phyloP scores from a whole-genome alignment of 2,113 vertebrate species.

The Speoplatyrhinus poulsoni region DNA sequence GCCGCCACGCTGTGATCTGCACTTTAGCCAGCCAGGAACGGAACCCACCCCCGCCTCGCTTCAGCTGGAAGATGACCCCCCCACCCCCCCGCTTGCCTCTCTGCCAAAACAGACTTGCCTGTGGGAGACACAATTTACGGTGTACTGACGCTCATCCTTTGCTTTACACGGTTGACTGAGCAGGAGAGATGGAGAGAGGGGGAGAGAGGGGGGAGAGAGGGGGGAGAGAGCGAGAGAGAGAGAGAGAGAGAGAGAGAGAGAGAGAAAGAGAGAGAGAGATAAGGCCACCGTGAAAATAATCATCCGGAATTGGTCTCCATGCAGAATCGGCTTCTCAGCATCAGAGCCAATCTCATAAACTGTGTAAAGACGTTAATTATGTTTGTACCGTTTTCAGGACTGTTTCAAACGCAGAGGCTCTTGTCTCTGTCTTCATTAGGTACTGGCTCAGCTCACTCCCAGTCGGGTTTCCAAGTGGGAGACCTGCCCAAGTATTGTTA shows the following conservation, averaged over 20 bases:
- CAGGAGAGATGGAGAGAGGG: constrained; percentile 26
- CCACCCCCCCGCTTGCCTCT: not conserved
- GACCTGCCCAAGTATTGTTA: no score
- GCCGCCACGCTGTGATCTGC: not conserved
- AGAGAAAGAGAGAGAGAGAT: not conserved
- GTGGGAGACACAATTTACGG: constrained; percentile 64
- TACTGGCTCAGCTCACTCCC: no score
- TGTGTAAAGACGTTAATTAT: no score
- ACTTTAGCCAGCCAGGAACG: constrained; percentile 6
- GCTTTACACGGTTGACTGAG: constrained; percentile 48
- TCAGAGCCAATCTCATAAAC: no score
- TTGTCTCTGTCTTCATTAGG: no score
- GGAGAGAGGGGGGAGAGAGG: constrained; percentile 10
- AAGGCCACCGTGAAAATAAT: constrained; percentile 31
- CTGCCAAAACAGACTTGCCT: constrained; percentile 55
- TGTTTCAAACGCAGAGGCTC: no score
- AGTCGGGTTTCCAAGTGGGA: no score
- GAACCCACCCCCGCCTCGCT: constrained; percentile 24
- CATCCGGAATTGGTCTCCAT: constrained; percentile 22
- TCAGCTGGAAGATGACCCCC: constrained; percentile 52
- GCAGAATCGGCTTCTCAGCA: constrained; percentile 15
- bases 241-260: not conserved
- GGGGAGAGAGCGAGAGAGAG: not conserved
- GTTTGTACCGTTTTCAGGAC: no score
- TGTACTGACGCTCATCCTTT: constrained; percentile 48